Evolutionary conservation across 2,888 invertebrate genomes (phyloP).

Genomic region (Chironomus riparius): DNA sequence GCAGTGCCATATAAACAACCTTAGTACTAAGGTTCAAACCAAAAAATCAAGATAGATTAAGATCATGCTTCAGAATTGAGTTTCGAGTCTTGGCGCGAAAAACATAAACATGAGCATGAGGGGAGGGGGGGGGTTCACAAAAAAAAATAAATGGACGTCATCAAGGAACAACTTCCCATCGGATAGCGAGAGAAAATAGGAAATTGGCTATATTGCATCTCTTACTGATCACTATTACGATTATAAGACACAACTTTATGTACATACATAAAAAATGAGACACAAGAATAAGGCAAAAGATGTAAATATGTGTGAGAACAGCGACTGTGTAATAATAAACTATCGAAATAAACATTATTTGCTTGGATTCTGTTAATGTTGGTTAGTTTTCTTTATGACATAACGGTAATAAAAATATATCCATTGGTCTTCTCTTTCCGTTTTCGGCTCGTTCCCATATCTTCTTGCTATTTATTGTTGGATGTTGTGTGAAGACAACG

Average conservation of each 20-base stretch:
- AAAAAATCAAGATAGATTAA: too few relatives aligned
- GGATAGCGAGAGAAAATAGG: too few relatives aligned
- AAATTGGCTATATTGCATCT: neutral
- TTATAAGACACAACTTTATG: neutral
- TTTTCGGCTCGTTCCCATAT: neutral
- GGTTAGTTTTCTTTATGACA: conserved; percentile 21
- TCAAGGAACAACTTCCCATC: too few relatives aligned
- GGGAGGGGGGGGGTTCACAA: too few relatives aligned
- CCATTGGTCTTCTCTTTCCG: conserved; percentile 2
- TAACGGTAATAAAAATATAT: conserved; percentile 23
- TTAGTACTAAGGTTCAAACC: too few relatives aligned
- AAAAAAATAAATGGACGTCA: too few relatives aligned
- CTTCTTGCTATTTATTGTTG: neutral
- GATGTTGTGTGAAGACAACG: too few relatives aligned
- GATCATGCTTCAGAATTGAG: too few relatives aligned
- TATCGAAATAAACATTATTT: conserved; percentile 16
- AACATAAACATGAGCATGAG: too few relatives aligned
- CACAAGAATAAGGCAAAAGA: neutral
- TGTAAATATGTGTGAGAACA: neutral
- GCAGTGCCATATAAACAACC: too few relatives aligned
- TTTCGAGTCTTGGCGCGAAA: too few relatives aligned
- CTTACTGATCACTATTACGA: neutral
- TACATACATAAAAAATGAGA: neutral
- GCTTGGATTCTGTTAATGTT: conserved; percentile 15
- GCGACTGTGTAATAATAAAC: conserved; percentile 1